Conservation (phyloP, 2,888 invertebrate genomes). For the Sepioteuthis lessoniana region DNA sequence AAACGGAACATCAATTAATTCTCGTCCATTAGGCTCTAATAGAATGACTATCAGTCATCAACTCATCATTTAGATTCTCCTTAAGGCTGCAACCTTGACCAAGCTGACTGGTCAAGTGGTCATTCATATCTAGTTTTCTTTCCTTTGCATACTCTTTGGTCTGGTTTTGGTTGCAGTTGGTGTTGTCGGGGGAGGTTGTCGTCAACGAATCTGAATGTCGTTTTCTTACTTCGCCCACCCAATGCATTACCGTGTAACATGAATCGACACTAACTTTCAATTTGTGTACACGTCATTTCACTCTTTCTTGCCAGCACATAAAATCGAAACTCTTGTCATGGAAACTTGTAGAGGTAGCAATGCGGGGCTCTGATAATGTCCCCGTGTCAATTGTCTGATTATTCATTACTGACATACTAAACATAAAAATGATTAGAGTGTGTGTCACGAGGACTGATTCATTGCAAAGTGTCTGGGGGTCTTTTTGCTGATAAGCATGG, state of each 20-base stretch:
- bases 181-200: background rate
- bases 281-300: constrained; percentile 33
- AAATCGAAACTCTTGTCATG: background rate
- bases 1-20: background rate
- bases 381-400: background rate
- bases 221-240: background rate
- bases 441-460: background rate
- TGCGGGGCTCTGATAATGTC: background rate
- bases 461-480: background rate
- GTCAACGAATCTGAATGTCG: background rate
- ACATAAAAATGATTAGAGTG: background rate
- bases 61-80: constrained; percentile 23
- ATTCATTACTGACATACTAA: background rate
- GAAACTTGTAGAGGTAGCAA: constrained; percentile 16
- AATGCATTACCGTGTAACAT: constrained; percentile 10
- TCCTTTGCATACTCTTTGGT: background rate
- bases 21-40: background rate
- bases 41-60: background rate
- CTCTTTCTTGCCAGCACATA: constrained; percentile 14
- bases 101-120: background rate
- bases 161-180: background rate
- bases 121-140: constrained; percentile 14
- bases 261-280: constrained; percentile 33
- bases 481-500: background rate
- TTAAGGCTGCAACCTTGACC: constrained; percentile 13